Conservation (phyloP, 2,888 invertebrate genomes). For the Pyrrhosoma nymphula region DNA sequence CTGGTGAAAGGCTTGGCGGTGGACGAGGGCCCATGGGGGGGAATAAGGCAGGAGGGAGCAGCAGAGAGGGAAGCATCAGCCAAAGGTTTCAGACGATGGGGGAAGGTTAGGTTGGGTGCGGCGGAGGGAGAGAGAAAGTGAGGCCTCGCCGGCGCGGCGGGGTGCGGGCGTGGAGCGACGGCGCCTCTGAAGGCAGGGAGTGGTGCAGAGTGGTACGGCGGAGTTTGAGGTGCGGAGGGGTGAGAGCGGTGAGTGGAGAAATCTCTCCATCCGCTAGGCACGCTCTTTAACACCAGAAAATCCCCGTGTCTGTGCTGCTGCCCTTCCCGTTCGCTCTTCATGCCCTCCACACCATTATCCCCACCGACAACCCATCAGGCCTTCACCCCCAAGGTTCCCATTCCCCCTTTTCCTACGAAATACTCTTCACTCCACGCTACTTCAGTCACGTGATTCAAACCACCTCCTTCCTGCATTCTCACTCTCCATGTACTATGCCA, state of each 20-base stretch:
- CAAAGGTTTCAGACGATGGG: not conserved
- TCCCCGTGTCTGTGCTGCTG: not conserved
- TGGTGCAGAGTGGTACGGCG: conserved; percentile 52
- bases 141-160: not conserved
- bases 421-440: not conserved
- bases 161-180: too few relatives aligned
- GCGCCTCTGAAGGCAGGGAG: not conserved
- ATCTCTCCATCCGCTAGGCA: conserved; percentile 35
- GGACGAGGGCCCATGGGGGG: not conserved
- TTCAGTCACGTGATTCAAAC: not conserved
- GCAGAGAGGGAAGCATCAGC: not conserved
- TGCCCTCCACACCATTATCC: not conserved
- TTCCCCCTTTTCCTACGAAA: too few relatives aligned
- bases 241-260: not conserved
- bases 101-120: not conserved
- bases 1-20: not conserved
- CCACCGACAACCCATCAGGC: not conserved
- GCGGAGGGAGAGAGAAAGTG: not conserved
- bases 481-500: not conserved
- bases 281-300: conserved; percentile 52
- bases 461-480: not conserved
- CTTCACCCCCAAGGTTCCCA: too few relatives aligned
- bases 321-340: not conserved
- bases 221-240: not conserved
- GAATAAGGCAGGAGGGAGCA: not conserved